Conservation (phyloP, 92 coral and sea anemone genomes). For the Montipora capitata region DNA sequence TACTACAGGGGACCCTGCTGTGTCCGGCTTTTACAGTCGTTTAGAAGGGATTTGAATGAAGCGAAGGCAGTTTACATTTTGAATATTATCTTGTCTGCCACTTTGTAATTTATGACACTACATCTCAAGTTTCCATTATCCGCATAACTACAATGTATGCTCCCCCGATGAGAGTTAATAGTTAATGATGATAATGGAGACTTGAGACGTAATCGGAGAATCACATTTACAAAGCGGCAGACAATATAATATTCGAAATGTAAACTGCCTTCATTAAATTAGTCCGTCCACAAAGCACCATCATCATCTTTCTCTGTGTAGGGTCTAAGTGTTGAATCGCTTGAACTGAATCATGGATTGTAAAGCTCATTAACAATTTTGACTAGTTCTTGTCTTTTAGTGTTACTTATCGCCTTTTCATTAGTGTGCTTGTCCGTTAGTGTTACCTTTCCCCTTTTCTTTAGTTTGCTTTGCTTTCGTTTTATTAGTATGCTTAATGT, state of each 20-base stretch:
- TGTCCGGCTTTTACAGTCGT: constrained; percentile 7
- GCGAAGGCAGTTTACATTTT: not conserved
- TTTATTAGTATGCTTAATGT: too few relatives aligned
- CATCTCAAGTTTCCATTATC: not conserved
- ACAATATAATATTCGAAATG: constrained; percentile 16
- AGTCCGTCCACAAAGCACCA: too few relatives aligned
- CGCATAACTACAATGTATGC: not conserved
- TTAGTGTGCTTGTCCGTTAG: too few relatives aligned
- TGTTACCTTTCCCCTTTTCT: too few relatives aligned
- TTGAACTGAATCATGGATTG: too few relatives aligned
- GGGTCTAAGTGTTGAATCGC: too few relatives aligned
- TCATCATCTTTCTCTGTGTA: too few relatives aligned
- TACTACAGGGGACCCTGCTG: not conserved
- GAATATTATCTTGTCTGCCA: constrained; percentile 3
- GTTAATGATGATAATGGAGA: not conserved
- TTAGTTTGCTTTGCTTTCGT: too few relatives aligned
- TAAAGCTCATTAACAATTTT: too few relatives aligned
- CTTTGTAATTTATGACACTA: constrained; percentile 3
- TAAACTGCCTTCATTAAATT: not conserved
- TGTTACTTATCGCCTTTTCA: too few relatives aligned
- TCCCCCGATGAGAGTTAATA: not conserved
- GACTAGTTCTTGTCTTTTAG: too few relatives aligned
- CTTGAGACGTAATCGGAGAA: not conserved
- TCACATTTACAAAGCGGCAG: not conserved
- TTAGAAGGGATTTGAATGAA: constrained; percentile 1